Evolutionary conservation across 2,888 invertebrate genomes (phyloP).

Genomic region (Eupithecia vulgata): DNA sequence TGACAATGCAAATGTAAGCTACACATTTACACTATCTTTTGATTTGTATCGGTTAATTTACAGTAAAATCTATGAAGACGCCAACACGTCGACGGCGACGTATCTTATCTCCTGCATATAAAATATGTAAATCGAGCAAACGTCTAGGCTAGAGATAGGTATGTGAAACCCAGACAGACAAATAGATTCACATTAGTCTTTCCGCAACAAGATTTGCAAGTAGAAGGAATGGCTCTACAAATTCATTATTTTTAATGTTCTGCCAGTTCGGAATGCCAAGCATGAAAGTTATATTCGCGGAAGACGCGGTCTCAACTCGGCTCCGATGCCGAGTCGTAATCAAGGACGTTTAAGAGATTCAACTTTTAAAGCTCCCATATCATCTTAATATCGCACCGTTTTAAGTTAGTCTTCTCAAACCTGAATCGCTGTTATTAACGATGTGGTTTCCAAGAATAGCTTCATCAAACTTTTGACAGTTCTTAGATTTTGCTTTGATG

Average conservation of each 20-base stretch:
- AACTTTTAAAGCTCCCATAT: conserved; percentile 22
- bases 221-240: conserved; percentile 34
- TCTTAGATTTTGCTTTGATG: conserved; percentile 53
- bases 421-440: conserved; percentile 45
- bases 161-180: conserved; percentile 33
- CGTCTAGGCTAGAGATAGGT: neutral
- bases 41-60: neutral
- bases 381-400: conserved; percentile 9
- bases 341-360: conserved; percentile 40
- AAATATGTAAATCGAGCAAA: conserved; percentile 14
- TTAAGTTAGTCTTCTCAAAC: conserved; percentile 42
- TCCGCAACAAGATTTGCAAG: conserved; percentile 40
- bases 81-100: neutral
- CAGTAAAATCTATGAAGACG: neutral
- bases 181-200: conserved; percentile 40
- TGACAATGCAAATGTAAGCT: neutral
- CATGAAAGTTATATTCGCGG: conserved; percentile 49
- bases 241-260: conserved; percentile 41
- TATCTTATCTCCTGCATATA: conserved; percentile 10
- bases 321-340: conserved; percentile 29
- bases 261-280: conserved; percentile 39
- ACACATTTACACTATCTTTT: too few relatives aligned
- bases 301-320: conserved; percentile 33
- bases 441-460: conserved; percentile 46
- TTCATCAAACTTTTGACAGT: conserved; percentile 52